Conservation (phyloP, 2,888 invertebrate genomes). For the Lepidocyrtinus sp. region DNA sequence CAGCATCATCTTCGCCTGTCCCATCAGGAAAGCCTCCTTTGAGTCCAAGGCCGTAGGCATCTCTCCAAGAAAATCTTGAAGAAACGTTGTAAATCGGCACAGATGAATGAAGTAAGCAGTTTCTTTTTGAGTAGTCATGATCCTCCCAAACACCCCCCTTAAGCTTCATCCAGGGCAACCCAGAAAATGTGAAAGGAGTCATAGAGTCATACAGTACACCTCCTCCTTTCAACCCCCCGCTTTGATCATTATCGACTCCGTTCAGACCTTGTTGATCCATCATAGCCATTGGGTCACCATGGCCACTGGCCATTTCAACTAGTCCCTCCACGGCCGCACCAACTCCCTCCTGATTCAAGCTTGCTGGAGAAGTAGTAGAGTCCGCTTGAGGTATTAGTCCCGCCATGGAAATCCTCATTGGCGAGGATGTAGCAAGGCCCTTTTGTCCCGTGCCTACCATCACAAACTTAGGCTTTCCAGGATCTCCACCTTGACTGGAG, state of each 20-base stretch:
- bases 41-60: conserved; percentile 19
- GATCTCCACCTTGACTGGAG: conserved; percentile 18
- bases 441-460: conserved; percentile 47
- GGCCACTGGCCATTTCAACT: conserved; percentile 37
- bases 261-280: conserved; percentile 31
- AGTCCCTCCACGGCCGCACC: conserved; percentile 36
- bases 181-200: conserved; percentile 28
- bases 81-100: conserved; percentile 39
- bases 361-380: not conserved
- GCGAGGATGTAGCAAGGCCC: conserved; percentile 23
- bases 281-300: not conserved
- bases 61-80: conserved; percentile 50
- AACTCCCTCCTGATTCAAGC: not conserved
- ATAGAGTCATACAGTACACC: too few species aligned
- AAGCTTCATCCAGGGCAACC: conserved; percentile 48
- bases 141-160: conserved; percentile 32
- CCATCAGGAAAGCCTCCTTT: too few species aligned
- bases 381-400: conserved; percentile 37
- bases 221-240: conserved; percentile 42
- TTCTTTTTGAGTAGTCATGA: conserved; percentile 7
- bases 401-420: conserved; percentile 40
- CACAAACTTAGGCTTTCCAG: conserved; percentile 36
- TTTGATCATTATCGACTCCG: conserved; percentile 40
- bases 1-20: conserved; percentile 27
- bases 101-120: too few species aligned